These are phyloP conservation scores for Aplodontia rufa DNA, from an alignment of 2,113 vertebrate species.

Conservation along the genomic window DNA sequence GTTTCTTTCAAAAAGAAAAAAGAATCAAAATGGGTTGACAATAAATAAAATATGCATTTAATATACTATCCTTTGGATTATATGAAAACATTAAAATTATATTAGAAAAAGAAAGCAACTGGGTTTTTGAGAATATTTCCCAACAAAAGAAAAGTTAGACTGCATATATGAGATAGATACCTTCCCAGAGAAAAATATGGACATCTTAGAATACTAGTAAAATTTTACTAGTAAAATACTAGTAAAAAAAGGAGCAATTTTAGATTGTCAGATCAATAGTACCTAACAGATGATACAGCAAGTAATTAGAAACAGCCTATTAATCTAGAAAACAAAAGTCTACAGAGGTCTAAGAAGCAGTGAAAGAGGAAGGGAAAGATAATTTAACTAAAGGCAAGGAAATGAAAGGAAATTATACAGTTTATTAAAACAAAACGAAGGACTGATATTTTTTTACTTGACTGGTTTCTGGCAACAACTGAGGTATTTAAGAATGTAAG, in stretches of 20 bases:
- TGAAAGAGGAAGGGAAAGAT: not conserved
- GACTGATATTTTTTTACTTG: not conserved
- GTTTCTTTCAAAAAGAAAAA: constrained; percentile 22
- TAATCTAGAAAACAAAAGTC: not conserved
- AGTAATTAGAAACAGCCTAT: constrained; percentile 9
- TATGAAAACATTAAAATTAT: not conserved
- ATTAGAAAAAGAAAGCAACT: constrained; percentile 3
- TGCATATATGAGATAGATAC: not conserved
- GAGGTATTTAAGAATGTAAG: not conserved
- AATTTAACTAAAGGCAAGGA: constrained; percentile 18
- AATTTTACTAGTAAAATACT: too few species aligned
- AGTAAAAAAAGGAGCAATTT: not conserved
- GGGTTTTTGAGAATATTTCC: constrained; percentile 27
- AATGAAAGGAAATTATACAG: not conserved
- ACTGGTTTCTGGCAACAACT: not conserved
- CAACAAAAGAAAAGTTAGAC: not conserved
- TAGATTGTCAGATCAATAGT: not conserved
- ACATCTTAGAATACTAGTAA: too few species aligned
- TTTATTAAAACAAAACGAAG: constrained; percentile 28
- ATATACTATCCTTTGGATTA: not conserved
- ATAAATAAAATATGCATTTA: constrained; percentile 28
- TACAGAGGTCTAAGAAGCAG: too few species aligned
- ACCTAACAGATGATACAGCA: not conserved
- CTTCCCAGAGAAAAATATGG: not conserved
- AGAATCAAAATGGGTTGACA: too few species aligned